These are phyloP conservation scores for Agapornis canus DNA, from an alignment of 2,797 vertebrate species.

Conservation along the genomic window DNA sequence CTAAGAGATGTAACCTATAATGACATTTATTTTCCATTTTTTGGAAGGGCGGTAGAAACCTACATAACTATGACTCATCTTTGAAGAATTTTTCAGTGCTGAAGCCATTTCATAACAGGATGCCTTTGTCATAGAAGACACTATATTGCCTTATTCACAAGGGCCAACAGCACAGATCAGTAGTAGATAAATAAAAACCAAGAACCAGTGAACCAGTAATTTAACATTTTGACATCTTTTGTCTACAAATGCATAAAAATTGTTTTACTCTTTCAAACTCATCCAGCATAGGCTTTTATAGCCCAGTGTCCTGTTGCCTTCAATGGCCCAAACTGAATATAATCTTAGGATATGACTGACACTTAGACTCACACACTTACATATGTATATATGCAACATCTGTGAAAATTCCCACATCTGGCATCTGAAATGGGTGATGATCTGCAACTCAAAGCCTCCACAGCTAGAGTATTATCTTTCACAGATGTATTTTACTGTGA, in stretches of 20 bases:
- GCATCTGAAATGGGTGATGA: not conserved
- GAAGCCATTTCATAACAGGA: not conserved
- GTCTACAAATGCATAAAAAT: not conserved
- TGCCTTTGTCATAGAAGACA: not conserved
- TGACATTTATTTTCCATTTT: conserved; percentile 20
- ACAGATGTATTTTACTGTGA: not conserved
- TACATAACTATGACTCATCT: not conserved
- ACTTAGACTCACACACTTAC: not conserved
- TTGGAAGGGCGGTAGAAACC: conserved; percentile 31
- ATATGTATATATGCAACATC: not conserved
- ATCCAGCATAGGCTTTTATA: not conserved
- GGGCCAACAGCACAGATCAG: not conserved
- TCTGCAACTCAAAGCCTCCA: not conserved
- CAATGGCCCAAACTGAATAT: not conserved
- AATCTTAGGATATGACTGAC: not conserved
- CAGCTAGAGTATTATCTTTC: not conserved
- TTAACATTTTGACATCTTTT: not conserved
- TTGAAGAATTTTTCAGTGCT: not conserved
- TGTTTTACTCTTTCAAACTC: not conserved
- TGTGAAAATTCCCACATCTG: not conserved
- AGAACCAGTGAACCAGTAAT: not conserved
- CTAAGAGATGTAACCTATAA: conserved; percentile 12
- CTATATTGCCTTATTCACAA: not conserved
- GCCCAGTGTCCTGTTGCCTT: not conserved
- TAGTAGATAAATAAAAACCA: not conserved